Base-by-base conservation (phyloP, 2,888 invertebrate genomes). In the Coenonympha glycerion region DNA sequence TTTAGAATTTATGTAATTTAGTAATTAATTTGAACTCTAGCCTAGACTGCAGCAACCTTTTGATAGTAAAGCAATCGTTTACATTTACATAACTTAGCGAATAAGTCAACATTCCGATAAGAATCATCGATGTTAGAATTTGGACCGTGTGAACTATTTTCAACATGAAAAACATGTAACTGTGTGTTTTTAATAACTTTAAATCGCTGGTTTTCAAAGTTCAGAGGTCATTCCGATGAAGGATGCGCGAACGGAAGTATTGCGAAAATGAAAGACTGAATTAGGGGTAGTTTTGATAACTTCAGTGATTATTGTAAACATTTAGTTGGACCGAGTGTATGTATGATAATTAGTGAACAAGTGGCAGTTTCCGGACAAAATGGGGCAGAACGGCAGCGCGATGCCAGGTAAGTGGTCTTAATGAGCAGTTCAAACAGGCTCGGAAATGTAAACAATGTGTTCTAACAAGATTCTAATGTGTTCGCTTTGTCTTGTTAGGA, bases 331-430 rank as follows among this genome's bases (percentile, higher is more conserved):
- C 37, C 34, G 45, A 49, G 46, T 40, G 49, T 49, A 50, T 37
- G 49, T 62, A 59, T 55, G 55, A 54, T 61, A 62, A 60, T 55
- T 37, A 16, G 55, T 52, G 53, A 56, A 52, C 57, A 55, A 55
- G 52, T 60, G 55, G 39, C 41, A 45, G 22, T 40, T 53, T 42
- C 40, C 18, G 39, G 24, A 21, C 37, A 69, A 71, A 62, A 85
- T 85, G 85, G 85, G 85, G 60, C 85, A 83, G 51, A 77, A 76
- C 24, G 84, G 83, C 55, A 83, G 83, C 45, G 76, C 85, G 1
- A 81, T 83, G 59, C 83, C 82, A 45, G 82, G 85, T 84, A 75
- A 83, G 83, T 79, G 53, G 30, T 49, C 57, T 48, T 69, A 69
- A 74, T 67, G n/a, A 62, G 51, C 52, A 58, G 47, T 64, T 49